Base-by-base conservation (phyloP, 1,140 invertebrate genomes). In the Bombus fervidus region DNA sequence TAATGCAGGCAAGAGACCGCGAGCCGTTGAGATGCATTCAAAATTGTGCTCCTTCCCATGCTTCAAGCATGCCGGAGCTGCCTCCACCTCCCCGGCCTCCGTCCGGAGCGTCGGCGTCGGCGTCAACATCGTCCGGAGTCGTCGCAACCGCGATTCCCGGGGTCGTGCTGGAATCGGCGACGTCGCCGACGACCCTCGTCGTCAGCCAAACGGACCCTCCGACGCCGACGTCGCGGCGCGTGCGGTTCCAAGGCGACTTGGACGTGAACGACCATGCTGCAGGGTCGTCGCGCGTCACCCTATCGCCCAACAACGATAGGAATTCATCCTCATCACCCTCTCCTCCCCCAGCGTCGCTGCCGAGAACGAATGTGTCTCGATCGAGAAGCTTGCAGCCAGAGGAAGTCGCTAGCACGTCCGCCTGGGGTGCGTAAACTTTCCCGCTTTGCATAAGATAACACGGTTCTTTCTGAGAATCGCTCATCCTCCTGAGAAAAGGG, bases 41-140 rank as follows among this genome's bases (percentile, higher is more conserved):
- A 39, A 95, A 89, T 72, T 92, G 89, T 71, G 91, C 92, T 47
- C 94, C 95, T 12, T 93, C 92, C 12, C 96, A 96, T 85, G 96
- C 96, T n/a, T 96, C 96, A n/a, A 97, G 96, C 25, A 96, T 97
- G 96, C 96, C 96, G 34, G 96, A 97, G 93, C 91, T 97, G 43
- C 96, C 96, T 2, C 82, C 92, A 53, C 92, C 94, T 5, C 86
- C 92, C 18, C 92, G 92, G 13, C 91, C 94, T 25, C 89, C 91
- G 5, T 89, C 91, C 39, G 90, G 93, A 74, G 92, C 92, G 5
- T 90, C 91, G 18, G 85, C 87, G 9, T 90, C 93, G 39, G 89
- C 89, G 13, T 95, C 96, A 73, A 95, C 96, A 6, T 96, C 88
- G 96, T 96, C 96, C 96, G 43, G 96, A 96, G 87, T 93, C 96